phyloP scores from a whole-genome alignment of 2,888 invertebrate genomes.

The Heteropelma amictum region DNA sequence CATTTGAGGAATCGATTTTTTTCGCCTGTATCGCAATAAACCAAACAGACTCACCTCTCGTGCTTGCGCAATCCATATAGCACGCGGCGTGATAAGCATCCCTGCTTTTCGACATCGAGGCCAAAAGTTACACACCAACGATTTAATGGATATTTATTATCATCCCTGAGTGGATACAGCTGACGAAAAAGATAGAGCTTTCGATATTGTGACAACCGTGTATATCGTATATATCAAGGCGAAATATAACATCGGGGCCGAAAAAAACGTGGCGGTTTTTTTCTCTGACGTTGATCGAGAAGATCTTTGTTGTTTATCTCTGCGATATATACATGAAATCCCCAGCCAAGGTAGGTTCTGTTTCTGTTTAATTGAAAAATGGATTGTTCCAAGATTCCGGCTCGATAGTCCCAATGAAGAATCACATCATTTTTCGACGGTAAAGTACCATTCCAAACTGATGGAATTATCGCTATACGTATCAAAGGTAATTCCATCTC shows the following conservation, averaged over 20 bases:
- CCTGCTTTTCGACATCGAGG: constrained; percentile 62
- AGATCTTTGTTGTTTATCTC: constrained; percentile 11
- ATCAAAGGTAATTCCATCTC: too few species aligned
- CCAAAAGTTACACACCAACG: constrained; percentile 7
- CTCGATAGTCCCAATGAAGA: neutral
- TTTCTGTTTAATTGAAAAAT: too few species aligned
- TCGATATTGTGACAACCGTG: neutral
- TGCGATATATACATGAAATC: too few species aligned
- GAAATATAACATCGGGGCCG: neutral
- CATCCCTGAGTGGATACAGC: constrained; percentile 62
- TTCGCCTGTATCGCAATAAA: neutral
- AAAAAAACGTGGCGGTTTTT: neutral
- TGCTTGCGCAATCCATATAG: constrained; percentile 5
- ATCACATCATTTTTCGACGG: neutral
- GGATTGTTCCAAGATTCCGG: neutral
- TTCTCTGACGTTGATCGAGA: neutral
- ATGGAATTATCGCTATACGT: too few species aligned
- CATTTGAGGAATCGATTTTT: too few species aligned
- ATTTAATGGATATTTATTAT: constrained; percentile 77
- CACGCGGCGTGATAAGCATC: constrained; percentile 75
- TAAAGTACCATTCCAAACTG: too few species aligned
- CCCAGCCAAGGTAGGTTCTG: too few species aligned
- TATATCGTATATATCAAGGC: neutral
- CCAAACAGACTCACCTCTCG: constrained; percentile 1
- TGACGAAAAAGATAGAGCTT: constrained; percentile 40